These are phyloP conservation scores for Oscheius sp. DNA, from an alignment of 2,888 invertebrate species.

Conservation along the genomic window DNA sequence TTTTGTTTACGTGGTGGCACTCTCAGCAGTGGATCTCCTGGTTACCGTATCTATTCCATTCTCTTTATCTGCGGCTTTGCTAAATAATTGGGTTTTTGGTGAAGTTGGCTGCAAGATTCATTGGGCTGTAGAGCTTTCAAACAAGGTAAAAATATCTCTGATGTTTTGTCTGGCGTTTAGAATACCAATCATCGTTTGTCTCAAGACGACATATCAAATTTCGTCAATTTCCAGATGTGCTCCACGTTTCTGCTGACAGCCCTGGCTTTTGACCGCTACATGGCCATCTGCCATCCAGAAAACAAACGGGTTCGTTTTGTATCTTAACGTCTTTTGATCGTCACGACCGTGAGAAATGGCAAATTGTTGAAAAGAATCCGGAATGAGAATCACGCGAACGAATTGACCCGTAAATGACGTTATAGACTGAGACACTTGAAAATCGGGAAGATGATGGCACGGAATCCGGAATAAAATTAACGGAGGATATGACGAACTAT, in stretches of 20 bases:
- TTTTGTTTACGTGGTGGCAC: conserved; percentile 54
- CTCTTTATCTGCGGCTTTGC: conserved; percentile 40
- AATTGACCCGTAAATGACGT: conserved; percentile 21
- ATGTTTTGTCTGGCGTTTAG: conserved; percentile 4
- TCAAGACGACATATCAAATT: conserved; percentile 1
- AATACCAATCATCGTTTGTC: conserved; percentile 22
- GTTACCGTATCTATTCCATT: conserved; percentile 57
- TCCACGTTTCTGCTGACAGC: conserved; percentile 59
- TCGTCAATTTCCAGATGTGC: conserved; percentile 48
- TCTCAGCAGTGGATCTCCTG: conserved; percentile 53
- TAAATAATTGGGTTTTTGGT: conserved; percentile 59
- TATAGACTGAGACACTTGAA: neutral
- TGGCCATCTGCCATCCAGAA: conserved; percentile 61
- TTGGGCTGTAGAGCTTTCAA: conserved; percentile 52
- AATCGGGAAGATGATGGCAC: neutral
- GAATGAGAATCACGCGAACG: conserved; percentile 8
- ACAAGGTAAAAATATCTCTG: conserved; percentile 43
- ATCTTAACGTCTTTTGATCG: neutral
- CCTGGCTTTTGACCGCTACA: conserved; percentile 58
- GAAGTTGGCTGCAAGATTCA: conserved; percentile 53
- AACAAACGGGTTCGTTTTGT: conserved; percentile 42
- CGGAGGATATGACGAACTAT: neutral
- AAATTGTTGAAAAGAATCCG: conserved; percentile 23
- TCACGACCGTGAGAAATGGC: neutral
- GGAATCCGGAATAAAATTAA: neutral